Base-by-base conservation (phyloP, 2,888 invertebrate species). In the Prosapia bicincta region DNA sequence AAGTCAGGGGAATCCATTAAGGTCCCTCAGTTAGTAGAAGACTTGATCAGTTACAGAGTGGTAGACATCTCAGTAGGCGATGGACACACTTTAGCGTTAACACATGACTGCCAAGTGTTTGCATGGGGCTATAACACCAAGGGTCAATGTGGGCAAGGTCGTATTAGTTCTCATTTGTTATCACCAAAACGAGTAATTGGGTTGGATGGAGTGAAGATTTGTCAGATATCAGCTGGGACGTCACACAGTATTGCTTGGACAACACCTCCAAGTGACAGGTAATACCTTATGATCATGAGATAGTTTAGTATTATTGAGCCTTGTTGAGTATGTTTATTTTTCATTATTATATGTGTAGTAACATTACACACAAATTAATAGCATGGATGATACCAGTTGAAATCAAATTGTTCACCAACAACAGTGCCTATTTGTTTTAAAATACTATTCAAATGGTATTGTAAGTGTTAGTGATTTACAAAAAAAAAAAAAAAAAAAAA, bases 101-200 rank as follows among this genome's bases (percentile, higher is more conserved):
- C 88, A 0, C 87, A 89, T 79, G 87, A 87, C 74, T 84, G 85
- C 78, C 26, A 79, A 76, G 79, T 81, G 6, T 80, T 78, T 69
- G 80, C 82, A 0, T 82, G 82, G 82, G 87, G 90, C n/a, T 88
- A 87, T 79, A 90, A 90, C 82, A 87, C 88, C 0, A 89, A 89
- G 88, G 90, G 90, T 0, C 89, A 90, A 82, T 90, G 90, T 83
- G 90, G 90, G 0, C 88, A 88, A 80, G 89, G 90, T 2, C 89
- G 89, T 82, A 86, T 87, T 0, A 88, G 88, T 43, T 88, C 88
- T 77, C 89, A 89, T 3, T 85, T 90, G 3, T 85, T 87, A 0
- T 83, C 87, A 71, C 90, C 90, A 0, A 83, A 86, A 66, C 88
- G 87, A 82, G 89, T 90, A 0, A 82, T 87, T 26, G 88, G 88